Conservation (phyloP, 2,113 vertebrate species). For the Ictalurus punctatus region DNA sequence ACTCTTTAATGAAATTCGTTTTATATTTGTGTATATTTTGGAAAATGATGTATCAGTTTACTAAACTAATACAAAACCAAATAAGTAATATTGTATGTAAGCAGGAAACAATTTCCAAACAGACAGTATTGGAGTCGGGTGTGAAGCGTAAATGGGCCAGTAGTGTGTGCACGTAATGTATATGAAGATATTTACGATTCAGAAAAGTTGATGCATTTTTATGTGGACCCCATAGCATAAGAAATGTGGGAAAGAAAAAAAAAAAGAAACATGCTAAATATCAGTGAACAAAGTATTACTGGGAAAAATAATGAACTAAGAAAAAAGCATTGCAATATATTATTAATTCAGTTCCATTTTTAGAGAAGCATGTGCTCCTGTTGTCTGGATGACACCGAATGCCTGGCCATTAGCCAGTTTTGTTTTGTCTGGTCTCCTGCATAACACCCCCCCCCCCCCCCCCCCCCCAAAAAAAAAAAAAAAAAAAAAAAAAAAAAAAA, state of each 20-base stretch:
- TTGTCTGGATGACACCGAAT: background rate
- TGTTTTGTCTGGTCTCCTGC: slow-evolving; percentile 29
- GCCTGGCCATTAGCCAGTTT: background rate
- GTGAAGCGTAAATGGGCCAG: background rate
- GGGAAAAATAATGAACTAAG: no score
- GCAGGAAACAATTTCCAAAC: background rate
- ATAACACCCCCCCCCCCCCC: background rate
- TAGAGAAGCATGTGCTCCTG: background rate
- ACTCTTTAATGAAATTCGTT: background rate
- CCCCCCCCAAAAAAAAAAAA: no score
- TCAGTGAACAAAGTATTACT: background rate
- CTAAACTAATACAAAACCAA: background rate
- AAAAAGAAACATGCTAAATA: background rate
- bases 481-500: background rate
- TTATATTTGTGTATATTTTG: background rate
- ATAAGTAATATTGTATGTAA: background rate
- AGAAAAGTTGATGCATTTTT: background rate
- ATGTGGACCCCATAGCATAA: no score
- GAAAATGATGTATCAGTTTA: background rate
- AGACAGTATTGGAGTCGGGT: background rate
- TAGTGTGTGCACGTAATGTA: background rate
- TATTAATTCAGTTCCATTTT: background rate
- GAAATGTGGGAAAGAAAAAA: no score
- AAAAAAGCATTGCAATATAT: background rate
- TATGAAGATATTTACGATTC: background rate